Evolutionary conservation across 2,797 vertebrate genomes (phyloP).

Genomic region (Halcyon leucocephala): DNA sequence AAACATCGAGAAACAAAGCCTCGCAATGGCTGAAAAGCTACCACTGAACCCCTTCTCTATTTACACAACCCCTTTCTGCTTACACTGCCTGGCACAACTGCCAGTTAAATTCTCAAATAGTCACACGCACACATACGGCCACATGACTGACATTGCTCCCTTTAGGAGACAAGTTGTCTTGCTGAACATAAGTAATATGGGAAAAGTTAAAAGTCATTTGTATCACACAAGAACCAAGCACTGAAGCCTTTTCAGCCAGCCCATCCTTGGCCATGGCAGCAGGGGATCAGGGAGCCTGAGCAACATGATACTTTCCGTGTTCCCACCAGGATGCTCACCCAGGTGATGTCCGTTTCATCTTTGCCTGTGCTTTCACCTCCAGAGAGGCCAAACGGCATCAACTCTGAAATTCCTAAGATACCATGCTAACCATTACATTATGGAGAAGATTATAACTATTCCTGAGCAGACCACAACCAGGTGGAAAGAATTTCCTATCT

Average conservation of each 20-base stretch:
- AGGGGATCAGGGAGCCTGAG: not conserved
- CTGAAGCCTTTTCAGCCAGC: not conserved
- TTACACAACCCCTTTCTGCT: not conserved
- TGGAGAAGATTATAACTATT: not conserved
- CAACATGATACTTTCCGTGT: not conserved
- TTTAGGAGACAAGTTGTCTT: not conserved
- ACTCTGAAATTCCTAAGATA: slow-evolving; percentile 10
- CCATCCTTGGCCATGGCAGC: not conserved
- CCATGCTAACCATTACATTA: slow-evolving; percentile 1
- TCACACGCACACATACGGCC: not conserved
- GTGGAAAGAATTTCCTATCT: slow-evolving; percentile 33
- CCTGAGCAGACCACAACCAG: not conserved
- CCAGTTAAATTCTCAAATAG: not conserved
- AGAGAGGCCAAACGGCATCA: not conserved
- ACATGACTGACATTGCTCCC: not conserved
- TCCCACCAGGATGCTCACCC: not conserved
- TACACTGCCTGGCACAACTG: not conserved
- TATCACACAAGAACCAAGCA: not conserved
- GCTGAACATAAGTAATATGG: not conserved
- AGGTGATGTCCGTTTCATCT: not conserved
- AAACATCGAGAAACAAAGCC: not conserved
- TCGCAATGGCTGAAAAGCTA: not conserved
- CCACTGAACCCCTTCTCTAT: not conserved
- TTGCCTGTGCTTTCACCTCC: not conserved
- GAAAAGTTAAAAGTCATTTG: not conserved